Percentiles rank a stretch among this genome's conserved stretches.
These are phyloP conservation scores for Caiman crocodilus DNA, from an alignment of 2,797 vertebrate species.

Conservation along the genomic window DNA sequence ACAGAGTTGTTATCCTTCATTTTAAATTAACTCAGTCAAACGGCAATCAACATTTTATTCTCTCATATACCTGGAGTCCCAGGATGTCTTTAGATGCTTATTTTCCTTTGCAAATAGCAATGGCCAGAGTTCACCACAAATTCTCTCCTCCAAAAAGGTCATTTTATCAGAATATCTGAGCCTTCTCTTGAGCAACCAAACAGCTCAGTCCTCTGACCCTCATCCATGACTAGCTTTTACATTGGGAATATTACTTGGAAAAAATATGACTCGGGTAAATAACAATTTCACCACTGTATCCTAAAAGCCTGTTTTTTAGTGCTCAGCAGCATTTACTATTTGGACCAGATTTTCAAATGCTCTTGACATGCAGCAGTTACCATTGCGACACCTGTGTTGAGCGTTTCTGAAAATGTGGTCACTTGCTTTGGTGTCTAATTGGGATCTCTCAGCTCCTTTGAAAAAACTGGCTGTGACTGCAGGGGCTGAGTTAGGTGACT, in stretches of 20 bases:
- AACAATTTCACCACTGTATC: background rate
- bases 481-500: background rate
- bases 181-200: background rate
- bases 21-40: background rate
- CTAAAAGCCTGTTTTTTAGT: background rate
- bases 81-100: background rate
- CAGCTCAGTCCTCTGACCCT: background rate
- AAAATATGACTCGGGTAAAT: background rate
- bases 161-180: background rate
- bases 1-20: background rate
- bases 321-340: background rate
- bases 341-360: background rate
- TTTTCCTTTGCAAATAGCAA: background rate
- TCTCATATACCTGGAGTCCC: background rate
- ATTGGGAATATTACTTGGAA: accelerated
- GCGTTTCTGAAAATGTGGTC: background rate
- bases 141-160: background rate
- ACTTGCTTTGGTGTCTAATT: background rate
- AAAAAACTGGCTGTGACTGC: background rate
- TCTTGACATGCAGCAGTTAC: background rate
- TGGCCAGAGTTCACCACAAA: background rate
- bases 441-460: background rate
- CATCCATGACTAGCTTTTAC: background rate
- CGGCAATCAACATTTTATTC: background rate
- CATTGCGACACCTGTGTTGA: background rate